Evolutionary conservation across 2,797 vertebrate species (phyloP).

Genomic region (Poecilia velifera): DNA sequence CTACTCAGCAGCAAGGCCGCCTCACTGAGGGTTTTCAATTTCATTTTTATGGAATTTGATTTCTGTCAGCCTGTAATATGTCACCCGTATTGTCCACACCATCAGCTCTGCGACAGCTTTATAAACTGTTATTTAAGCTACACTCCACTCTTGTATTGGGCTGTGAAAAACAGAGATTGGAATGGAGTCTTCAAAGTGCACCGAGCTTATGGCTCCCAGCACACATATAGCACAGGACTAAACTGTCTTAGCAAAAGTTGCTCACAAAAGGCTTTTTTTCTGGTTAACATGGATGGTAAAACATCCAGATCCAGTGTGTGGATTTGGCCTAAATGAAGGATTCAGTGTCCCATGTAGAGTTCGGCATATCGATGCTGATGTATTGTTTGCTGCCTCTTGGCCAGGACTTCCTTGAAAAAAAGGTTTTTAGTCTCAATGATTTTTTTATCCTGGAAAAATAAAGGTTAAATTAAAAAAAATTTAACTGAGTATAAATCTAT

Average conservation of each 20-base stretch:
- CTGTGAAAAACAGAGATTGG: slow-evolving; percentile 79
- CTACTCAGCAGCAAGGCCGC: slow-evolving; percentile 75
- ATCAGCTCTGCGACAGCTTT: slow-evolving; percentile 82
- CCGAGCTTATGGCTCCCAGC: slow-evolving; percentile 40
- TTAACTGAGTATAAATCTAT: not conserved
- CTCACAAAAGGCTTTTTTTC: slow-evolving; percentile 12
- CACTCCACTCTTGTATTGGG: slow-evolving; percentile 76
- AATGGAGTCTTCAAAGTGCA: slow-evolving; percentile 58
- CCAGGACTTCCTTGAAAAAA: too few species aligned
- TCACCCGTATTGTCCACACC: slow-evolving; percentile 83
- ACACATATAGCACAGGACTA: slow-evolving; percentile 23
- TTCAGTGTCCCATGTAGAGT: not conserved
- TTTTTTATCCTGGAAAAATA: too few species aligned
- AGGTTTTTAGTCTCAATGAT: too few species aligned
- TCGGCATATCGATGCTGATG: not conserved
- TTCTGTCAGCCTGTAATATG: slow-evolving; percentile 84
- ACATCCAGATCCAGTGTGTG: not conserved
- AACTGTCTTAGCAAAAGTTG: slow-evolving; percentile 29
- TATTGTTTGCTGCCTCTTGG: not conserved
- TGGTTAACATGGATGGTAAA: not conserved
- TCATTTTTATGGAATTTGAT: slow-evolving; percentile 87
- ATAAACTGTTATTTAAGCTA: slow-evolving; percentile 87
- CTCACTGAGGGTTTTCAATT: slow-evolving; percentile 82
- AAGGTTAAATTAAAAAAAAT: too few species aligned
- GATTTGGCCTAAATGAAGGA: not conserved